Evolutionary conservation across 2,888 invertebrate species (phyloP), one percentile per base, ranked within the genome.

Genomic region (Cosmia trapezina): DNA sequence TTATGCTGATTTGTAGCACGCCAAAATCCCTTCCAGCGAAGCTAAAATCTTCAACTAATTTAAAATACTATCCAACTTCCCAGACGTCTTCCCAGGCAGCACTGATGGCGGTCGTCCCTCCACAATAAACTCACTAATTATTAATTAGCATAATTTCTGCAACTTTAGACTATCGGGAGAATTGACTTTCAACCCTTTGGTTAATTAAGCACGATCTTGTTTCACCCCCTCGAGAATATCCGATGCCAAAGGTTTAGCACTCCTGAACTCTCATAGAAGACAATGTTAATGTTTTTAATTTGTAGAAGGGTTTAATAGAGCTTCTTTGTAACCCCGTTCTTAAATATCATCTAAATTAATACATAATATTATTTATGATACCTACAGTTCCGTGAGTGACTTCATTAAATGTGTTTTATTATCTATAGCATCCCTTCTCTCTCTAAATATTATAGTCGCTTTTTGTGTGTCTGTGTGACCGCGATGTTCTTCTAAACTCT

Each of bases 131-230:
- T 78, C 62, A n/a, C 57, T 73, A 81, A 81, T 83, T 64, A 81
- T 73, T 73, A 79, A 84, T 79, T 81, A 67, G 51, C 78, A 84
- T 83, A 83, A 84, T 78, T 76, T 70, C 47, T 79, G 63, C 59
- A 73, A 81, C 66, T 64, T 67, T 19, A 62, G 65, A 63, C 68
- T 75, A 81, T 73, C 68, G 68, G 28, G 71, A 62, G 68, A 73
- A 71, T 82, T 67, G 69, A 84, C 79, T 83, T 71, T 72, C 74
- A 80, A 70, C 77, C 75, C 84, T 81, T 71, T 56, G 67, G 57
- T 43, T 73, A 79, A 76, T 70, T 81, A 72, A 62, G 63, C 67
- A 61, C 64, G 79, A 65, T 83, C 81, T 65, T 59, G 73, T 83
- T 83, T 72, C 69, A 57, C 47, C 65, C 70, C 68, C 51, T 68